These are phyloP conservation scores for Byasa hedistus DNA, from an alignment of 2,888 invertebrate species.

Conservation along the genomic window DNA sequence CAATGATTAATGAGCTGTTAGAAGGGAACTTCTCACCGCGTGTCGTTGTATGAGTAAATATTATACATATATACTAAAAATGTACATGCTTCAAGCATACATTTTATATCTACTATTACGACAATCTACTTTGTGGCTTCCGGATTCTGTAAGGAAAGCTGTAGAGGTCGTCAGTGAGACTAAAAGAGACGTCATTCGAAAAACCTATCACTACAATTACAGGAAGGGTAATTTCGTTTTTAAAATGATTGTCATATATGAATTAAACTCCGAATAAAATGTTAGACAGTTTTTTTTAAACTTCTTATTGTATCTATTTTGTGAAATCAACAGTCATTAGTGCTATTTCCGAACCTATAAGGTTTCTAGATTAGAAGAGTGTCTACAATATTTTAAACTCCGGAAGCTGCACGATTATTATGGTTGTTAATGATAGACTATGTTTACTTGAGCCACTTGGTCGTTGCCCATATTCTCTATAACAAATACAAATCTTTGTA, in stretches of 20 bases:
- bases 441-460: too few species aligned
- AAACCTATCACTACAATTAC: too few species aligned
- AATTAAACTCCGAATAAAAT: too few species aligned
- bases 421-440: neutral
- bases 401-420: neutral
- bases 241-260: too few species aligned
- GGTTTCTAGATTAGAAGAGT: neutral
- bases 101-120: neutral
- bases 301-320: neutral
- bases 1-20: constrained; percentile 15
- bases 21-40: constrained; percentile 7
- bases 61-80: constrained; percentile 3
- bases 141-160: too few species aligned
- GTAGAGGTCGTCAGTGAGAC: too few species aligned
- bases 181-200: too few species aligned
- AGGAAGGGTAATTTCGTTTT: too few species aligned
- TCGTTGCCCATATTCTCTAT: neutral
- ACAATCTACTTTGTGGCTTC: too few species aligned
- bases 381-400: neutral
- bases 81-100: neutral
- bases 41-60: constrained; percentile 1
- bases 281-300: too few species aligned
- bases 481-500: neutral
- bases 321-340: neutral
- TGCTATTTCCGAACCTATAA: neutral